Base-by-base conservation (phyloP, 1,140 invertebrate genomes). In the Hestina assimilis region DNA sequence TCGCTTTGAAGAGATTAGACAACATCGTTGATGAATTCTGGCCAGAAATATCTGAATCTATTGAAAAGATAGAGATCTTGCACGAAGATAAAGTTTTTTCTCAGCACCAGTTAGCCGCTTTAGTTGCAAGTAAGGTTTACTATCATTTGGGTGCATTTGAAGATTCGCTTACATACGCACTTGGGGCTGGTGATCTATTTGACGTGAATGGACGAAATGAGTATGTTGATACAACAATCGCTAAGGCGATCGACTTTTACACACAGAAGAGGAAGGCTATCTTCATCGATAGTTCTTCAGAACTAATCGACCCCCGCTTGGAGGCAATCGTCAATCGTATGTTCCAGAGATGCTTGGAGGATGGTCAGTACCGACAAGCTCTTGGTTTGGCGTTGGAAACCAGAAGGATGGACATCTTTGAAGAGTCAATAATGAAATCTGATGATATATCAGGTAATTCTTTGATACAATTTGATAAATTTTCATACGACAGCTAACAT, bases 91-190 rank as follows among this genome's bases (percentile, higher is more conserved):
- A 95, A 70, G 88, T 84, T 8, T 99, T 99, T 75, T 92, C 92
- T 15, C 94, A 98, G 71, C 94, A 96, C 72, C 93, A 98, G 69
- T 85, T 99, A 35, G 98, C 98, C 43, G 98, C 98, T 19, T 91
- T 99, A 59, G 97, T 99, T 17, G 98, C 97, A 4, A 99, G 98
- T 65, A 99, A 99, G 90, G 97, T 99, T 3, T 99, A 99, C 78
- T 99, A 99, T 89, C 97, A 99, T 87, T 90, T 99, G 42, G 97
- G 97, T 20, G 96, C 96, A 3, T 99, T 98, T 90, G 96, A 98
- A 82, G 97, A 99, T 89, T 97, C 98, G 0, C 79, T 99, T 51
- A 96, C 95, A 21, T 98, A 97, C 90, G 97, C 98, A 24, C 89
- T 99, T 8, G 95, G 96, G 45, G 96, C 98, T 72, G 96, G 96